These are phyloP conservation scores for Sorex araneus DNA, from an alignment of 2,113 vertebrate genomes.

Conservation along the genomic window DNA sequence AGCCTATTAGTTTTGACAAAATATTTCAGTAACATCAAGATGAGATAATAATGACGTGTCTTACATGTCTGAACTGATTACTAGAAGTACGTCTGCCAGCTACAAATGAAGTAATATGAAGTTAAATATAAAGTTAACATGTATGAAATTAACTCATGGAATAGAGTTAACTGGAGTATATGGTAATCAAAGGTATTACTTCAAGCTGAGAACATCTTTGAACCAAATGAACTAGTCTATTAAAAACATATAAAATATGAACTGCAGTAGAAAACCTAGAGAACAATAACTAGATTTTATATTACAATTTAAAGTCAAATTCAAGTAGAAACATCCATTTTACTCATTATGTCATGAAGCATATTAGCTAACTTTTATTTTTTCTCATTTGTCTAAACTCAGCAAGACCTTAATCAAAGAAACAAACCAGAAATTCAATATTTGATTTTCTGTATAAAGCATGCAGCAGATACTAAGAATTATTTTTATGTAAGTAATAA, in stretches of 20 bases:
- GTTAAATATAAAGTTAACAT: no score
- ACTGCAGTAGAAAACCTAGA: not conserved
- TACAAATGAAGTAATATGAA: not conserved
- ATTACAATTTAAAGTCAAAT: constrained; percentile 27
- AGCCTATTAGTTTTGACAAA: no score
- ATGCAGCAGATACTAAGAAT: not conserved
- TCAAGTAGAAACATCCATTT: not conserved
- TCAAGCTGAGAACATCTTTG: not conserved
- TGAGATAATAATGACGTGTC: no score
- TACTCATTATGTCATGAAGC: not conserved
- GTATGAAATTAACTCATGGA: not conserved
- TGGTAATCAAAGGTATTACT: not conserved
- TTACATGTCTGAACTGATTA: no score
- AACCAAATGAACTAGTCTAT: not conserved
- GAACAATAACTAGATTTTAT: not conserved
- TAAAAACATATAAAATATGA: not conserved
- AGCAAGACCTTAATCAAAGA: constrained; percentile 10
- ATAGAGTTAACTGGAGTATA: not conserved
- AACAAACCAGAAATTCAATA: not conserved
- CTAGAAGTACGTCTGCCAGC: no score
- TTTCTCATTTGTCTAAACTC: not conserved
- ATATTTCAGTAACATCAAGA: no score
- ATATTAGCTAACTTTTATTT: not conserved
- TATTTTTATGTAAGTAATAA: not conserved
- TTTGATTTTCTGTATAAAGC: constrained; percentile 8